A percentile compares a stretch with the other conserved stretches of the same genome.
These are phyloP conservation scores for Tamias sibiricus DNA, from an alignment of 2,113 vertebrate genomes.

Conservation along the genomic window DNA sequence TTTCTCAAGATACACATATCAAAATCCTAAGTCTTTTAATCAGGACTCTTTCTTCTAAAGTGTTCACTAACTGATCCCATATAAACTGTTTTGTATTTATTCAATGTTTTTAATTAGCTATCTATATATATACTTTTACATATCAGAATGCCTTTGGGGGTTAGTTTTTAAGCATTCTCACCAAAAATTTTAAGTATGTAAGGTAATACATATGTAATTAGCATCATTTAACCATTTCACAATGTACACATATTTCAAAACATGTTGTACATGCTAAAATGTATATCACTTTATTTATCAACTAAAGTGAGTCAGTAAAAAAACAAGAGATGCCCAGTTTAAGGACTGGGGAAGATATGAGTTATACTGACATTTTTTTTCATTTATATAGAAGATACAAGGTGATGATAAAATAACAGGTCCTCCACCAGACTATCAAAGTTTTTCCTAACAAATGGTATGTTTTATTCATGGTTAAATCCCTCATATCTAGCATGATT, in stretches of 20 bases:
- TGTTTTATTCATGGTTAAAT: not conserved
- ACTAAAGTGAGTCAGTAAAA: not conserved
- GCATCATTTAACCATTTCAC: not conserved
- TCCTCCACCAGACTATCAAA: not conserved
- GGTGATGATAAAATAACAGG: not conserved
- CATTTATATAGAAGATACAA: not conserved
- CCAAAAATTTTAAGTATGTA: not conserved
- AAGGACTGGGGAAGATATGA: not conserved
- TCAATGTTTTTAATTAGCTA: slow-evolving; percentile 8
- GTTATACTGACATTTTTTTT: not conserved
- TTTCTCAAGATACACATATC: slow-evolving; percentile 9
- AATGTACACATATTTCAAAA: not conserved
- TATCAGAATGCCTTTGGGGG: not conserved
- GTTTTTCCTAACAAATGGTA: not conserved
- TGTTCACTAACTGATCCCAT: not conserved
- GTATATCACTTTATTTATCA: not conserved
- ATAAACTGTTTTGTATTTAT: not conserved
- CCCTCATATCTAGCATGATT: not conserved
- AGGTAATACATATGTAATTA: not conserved
- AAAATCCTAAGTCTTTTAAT: not conserved
- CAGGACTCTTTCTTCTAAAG: not conserved
- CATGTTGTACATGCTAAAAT: not conserved
- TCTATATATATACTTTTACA: not conserved
- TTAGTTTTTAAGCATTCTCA: not conserved
- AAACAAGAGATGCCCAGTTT: not conserved